These are phyloP conservation scores for Punctoribates punctum DNA, from an alignment of 2,888 invertebrate genomes.

Conservation along the genomic window DNA sequence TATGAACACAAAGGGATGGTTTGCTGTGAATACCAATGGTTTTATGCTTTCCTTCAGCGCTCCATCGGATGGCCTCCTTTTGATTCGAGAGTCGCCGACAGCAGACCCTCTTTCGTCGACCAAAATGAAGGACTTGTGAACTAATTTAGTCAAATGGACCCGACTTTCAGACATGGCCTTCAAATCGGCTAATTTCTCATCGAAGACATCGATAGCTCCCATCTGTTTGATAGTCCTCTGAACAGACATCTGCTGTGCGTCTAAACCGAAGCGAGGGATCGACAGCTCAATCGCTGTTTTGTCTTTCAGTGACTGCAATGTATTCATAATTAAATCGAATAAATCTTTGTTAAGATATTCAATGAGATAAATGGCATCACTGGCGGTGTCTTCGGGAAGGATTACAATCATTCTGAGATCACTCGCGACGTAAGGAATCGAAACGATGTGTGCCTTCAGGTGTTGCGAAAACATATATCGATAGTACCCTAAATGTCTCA, in stretches of 20 bases:
- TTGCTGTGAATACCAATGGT: conserved; percentile 25
- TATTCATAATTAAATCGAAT: conserved; percentile 6
- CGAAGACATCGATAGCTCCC: conserved; percentile 43
- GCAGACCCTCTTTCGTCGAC: conserved; percentile 40
- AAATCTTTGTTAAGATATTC: conserved; percentile 29
- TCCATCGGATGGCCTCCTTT: not conserved
- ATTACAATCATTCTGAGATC: conserved; percentile 42
- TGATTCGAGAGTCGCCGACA: not conserved
- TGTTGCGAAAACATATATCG: conserved; percentile 16
- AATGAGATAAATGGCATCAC: conserved; percentile 38
- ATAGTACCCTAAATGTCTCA: conserved; percentile 1
- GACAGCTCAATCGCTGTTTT: conserved; percentile 14
- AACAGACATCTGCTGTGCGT: conserved; percentile 40
- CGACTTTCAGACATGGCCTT: conserved; percentile 16
- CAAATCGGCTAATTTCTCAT: conserved; percentile 34
- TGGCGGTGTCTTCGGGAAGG: not conserved
- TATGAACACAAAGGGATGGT: conserved; percentile 43
- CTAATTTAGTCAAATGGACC: conserved; percentile 39
- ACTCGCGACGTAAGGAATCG: conserved; percentile 40
- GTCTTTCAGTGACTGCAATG: not conserved
- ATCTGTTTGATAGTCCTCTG: conserved; percentile 40
- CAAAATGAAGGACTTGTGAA: conserved; percentile 42
- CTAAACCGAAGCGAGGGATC: conserved; percentile 40
- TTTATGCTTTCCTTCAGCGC: not conserved
- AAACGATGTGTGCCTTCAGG: conserved; percentile 38